Evolutionary conservation across 2,888 invertebrate genomes (phyloP).

Genomic region (Cryptus viduatorius): DNA sequence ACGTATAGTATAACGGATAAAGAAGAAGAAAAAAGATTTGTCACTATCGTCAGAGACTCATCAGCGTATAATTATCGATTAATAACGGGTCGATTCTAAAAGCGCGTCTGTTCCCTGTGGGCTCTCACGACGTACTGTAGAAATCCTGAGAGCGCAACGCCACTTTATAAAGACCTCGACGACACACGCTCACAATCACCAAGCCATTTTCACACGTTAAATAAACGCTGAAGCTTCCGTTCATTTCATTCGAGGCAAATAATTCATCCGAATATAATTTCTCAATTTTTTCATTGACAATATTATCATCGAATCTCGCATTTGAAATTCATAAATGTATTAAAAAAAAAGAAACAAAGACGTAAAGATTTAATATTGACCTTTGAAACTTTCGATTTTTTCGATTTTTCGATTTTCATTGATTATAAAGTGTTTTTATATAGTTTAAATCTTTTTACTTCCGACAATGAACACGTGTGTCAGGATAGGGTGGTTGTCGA

Average conservation of each 20-base stretch:
- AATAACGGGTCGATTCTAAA: conserved; percentile 57
- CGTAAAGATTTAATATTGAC: too few relatives aligned
- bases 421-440: neutral
- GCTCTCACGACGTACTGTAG: conserved; percentile 76
- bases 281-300: too few relatives aligned
- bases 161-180: conserved; percentile 77
- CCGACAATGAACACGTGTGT: conserved; percentile 18
- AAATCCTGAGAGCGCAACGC: conserved; percentile 78
- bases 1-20: neutral
- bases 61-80: conserved; percentile 35
- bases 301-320: too few relatives aligned
- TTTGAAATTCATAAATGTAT: too few relatives aligned
- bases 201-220: conserved; percentile 68
- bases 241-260: too few relatives aligned
- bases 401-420: too few relatives aligned
- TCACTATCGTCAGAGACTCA: conserved; percentile 21
- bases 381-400: too few relatives aligned
- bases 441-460: neutral
- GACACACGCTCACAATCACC: conserved; percentile 66
- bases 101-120: conserved; percentile 69
- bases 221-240: neutral
- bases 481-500: neutral
- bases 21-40: conserved; percentile 24
- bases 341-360: too few relatives aligned
- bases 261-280: too few relatives aligned